Base-by-base conservation (phyloP, 2,888 invertebrate genomes). In the Galerucella nymphaeae region DNA sequence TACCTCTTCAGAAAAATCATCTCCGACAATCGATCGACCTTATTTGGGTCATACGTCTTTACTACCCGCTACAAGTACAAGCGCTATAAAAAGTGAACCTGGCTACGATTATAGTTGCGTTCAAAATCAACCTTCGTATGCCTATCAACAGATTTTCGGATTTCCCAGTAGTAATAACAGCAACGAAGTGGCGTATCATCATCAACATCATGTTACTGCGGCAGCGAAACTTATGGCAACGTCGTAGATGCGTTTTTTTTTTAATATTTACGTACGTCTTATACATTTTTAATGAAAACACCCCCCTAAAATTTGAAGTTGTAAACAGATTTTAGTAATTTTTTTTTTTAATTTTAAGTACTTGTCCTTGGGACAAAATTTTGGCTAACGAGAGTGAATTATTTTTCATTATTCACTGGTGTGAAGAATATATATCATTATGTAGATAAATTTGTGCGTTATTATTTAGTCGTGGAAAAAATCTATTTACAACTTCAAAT, bases 191-290 rank as follows among this genome's bases (percentile, higher is more conserved):
- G 93, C 94, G 41, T 94, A 94, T 86, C 93, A 94, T 84, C 94
- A 94, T 87, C 94, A 94, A 85, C 94, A 94, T 84, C 94, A 94
- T 87, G 94, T 94, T 77, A 94, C 94, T 55, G 93, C 94, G 75
- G 93, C 94, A 73, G 94, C 94, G 71, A 94, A 94, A 85, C 88
- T 94, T 76, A 93, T 95, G 91, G 94, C 94, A 13, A 93, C 94
- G 71, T 94, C 94, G 86, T 94, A 93, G 66, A 62, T 59, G 59
- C 59, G 59, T 67, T 45, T n/a, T n/a, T 50, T 9, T 50, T 16
- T 42, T 48, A 9, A 11, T 13, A 30, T 61, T 41, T 16, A 30
- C 0, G 30, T 38, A 41, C 6, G 42, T 18, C 8, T 23, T 53
- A 14, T 64, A 18, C 20, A 4, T 55, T n/a, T n/a, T n/a, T n/a